Evolutionary conservation across 2,888 invertebrate species (phyloP), one percentile per base, ranked within the genome.

Genomic region (Macrophya annulata): DNA sequence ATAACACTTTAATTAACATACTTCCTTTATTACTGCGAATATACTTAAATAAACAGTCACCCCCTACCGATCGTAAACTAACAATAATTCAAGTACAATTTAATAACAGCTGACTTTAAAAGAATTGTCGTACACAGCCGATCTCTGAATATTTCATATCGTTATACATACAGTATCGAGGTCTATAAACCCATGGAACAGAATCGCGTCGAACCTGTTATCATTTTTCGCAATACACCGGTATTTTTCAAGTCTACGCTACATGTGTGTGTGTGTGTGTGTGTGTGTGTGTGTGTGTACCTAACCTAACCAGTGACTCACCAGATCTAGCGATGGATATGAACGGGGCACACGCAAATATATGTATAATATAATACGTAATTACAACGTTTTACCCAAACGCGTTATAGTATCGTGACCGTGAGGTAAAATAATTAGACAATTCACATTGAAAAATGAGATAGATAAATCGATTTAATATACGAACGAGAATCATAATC

Each of bases 1-100:
- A 55, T 55, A 55, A 77, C 77, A 77, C 77, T 77, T 37, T 77
- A 55, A 77, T 77, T 77, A 77, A 37, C 55, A 51, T 74, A 74
- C 25, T 77, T 77, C 48, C 77, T 48, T 77, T 37, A 77, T 37
- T 55, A n/a, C 48, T 51, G 37, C 31, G 55, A 77, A 55, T 55
- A 51, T 51, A 31, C 31, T 74, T 74, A 25, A 4, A n/a, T 5
- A 25, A 6, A 43, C 72, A 21, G 72, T 37, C 21, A 12, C 31
- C 77, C 77, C 55, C n/a, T 72, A 3, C 8, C 55, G n/a, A 55
- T 8, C 45, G 45, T 45, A 2, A n/a, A 45, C 45, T 15, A 68
- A 45, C 45, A 25, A 21, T 45, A 45, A 45, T 74, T 4, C 45
- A 8, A 74, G 74, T 74, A 45, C 21, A 45, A 74, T 74, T 74